phyloP scores from a whole-genome alignment of 2,797 vertebrate genomes.

The Ceryle rudis region DNA sequence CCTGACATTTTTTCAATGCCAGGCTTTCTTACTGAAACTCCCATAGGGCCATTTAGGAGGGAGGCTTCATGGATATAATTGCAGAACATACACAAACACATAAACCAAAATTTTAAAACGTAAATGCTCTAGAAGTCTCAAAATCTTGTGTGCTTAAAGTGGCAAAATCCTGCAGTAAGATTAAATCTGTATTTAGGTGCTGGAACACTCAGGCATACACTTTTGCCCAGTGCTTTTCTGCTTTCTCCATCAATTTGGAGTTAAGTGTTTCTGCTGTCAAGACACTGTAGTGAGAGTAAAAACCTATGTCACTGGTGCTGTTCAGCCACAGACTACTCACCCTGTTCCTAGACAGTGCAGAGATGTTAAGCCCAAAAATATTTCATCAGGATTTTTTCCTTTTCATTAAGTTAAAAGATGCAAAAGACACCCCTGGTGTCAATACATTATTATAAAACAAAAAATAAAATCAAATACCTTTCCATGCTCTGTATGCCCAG shows the following conservation, averaged over 20 bases:
- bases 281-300: background rate
- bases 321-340: background rate
- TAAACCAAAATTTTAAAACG: background rate
- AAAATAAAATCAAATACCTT: background rate
- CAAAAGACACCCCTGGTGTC: background rate
- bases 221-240: background rate
- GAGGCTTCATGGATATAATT: background rate
- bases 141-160: background rate
- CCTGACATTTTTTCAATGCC: background rate
- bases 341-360: background rate
- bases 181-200: background rate
- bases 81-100: background rate
- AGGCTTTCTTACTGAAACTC: background rate
- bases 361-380: background rate
- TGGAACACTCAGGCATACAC: background rate
- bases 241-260: background rate
- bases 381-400: background rate
- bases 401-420: background rate
- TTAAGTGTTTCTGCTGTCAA: background rate
- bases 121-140: background rate
- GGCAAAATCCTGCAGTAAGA: background rate
- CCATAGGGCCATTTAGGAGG: fast-evolving
- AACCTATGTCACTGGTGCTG: background rate
- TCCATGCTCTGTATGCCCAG: background rate
- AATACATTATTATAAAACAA: background rate